Evolutionary conservation across 2,113 vertebrate species (phyloP).

Genomic region (Dermatemys mawii): DNA sequence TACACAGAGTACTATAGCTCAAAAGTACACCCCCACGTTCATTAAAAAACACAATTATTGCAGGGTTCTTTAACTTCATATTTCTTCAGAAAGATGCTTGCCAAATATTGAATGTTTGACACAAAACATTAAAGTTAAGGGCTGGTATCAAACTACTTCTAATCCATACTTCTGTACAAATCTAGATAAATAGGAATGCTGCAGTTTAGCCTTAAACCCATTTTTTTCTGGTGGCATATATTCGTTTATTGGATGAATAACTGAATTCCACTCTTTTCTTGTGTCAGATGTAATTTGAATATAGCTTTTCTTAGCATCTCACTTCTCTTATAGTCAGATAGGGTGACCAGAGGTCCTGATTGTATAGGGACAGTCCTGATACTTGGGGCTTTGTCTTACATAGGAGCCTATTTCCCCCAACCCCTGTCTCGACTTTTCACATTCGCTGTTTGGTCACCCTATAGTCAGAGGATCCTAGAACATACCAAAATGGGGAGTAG

Average conservation of each 20-base stretch:
- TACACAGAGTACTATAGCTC: constrained; percentile 13
- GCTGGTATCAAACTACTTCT: neutral
- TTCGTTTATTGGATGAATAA: neutral
- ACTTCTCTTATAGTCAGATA: neutral
- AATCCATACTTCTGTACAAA: neutral
- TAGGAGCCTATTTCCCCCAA: no score
- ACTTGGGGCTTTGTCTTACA: no score
- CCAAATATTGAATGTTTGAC: neutral
- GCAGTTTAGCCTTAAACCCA: neutral
- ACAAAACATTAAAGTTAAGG: neutral
- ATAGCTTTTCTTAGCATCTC: neutral
- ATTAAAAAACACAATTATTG: neutral
- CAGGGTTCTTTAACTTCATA: neutral
- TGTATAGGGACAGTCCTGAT: no score
- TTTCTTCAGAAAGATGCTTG: neutral
- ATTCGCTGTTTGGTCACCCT: neutral
- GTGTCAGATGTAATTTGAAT: neutral
- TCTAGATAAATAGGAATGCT: neutral
- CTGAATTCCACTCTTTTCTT: neutral
- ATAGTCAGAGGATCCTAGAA: neutral
- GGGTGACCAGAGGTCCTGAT: no score
- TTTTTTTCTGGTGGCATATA: neutral
- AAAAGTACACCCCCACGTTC: neutral
- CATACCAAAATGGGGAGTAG: rapidly evolving
- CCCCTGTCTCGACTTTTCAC: no score